Base-by-base conservation (phyloP, 35 echinoderm and acorn worm genomes). In the Acanthaster planci region DNA sequence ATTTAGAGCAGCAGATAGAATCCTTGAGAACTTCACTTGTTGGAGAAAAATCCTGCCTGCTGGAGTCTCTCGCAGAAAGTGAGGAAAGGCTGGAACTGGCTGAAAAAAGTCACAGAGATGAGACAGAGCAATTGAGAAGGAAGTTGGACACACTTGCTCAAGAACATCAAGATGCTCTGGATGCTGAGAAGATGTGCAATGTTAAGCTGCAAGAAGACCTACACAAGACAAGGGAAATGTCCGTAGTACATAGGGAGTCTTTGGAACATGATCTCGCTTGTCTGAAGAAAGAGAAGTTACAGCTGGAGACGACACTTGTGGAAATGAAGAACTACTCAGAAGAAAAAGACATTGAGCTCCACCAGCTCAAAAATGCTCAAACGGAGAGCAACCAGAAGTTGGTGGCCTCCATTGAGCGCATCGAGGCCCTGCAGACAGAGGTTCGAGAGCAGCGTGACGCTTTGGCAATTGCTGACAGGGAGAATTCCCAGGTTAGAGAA, bases 51-150 rank as follows among this genome's bases (percentile, higher is more conserved):
- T 31, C 77, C 26, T 84, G 50, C 50, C 60, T 92, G 19, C 58
- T 92, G 29, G 90, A 92, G 39, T 23, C 85, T 47, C 50, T 92
- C 8, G 85, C 90, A 76, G 90, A 92, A 29, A 86, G 87, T 50
- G 90, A 92, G 38, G 90, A 92, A 30, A 32, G 57, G 35, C 64
- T 57, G 85, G 56, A 68, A n/a, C 56, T 88, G 77, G 29, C 77
- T 50, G 88, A 83, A 0, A 78, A 32, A 2, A 83, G 81, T 15
- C 40, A 88, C 47, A 12, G 16, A 29, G 51, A 37, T 52, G 85
- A 87, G 52, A 35, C 37, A 51, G 72, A 79, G 14, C 44, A 55
- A 2, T 19, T 78, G 27, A 37, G 78, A 72, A 87, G 52, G 37
- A 51, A 78, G 27, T 72, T 87, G 7, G 81, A 83, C 38, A 55